Base-by-base conservation (phyloP, 2,113 vertebrate genomes). In the Eptesicus fuscus region DNA sequence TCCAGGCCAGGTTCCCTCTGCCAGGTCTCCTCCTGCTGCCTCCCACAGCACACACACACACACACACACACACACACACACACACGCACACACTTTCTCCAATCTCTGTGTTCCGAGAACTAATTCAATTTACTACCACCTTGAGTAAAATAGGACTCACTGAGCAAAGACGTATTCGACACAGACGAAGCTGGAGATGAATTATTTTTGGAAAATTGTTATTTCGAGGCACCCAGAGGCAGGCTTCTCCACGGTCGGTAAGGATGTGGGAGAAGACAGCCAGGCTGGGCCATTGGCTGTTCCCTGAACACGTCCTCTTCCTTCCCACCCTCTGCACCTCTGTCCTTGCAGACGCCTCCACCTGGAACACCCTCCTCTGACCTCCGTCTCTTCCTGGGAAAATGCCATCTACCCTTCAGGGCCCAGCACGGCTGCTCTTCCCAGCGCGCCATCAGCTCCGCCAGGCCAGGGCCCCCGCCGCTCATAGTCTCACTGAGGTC, bases 261-360 rank as follows among this genome's bases (percentile, higher is more conserved):
- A 92, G 59, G 49, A 5, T 12, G 7, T 10, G 42, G 56, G 35
- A 65, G 49, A 77, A 1, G 17, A 63, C 28, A 35, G 74, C 13
- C 10, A 13, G 9, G 1, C 0, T 12, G 17, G 16, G 42, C 37
- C 22, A 12, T 0, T 42, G 2, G 0, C 12, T 9, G 4, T n/a
- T 51, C 69, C 32, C 16, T 13, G 30, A 22, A 22, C 0, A 7
- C 10, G 22, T 3, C 28, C 35, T n/a, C 10, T 51, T 53, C 65
- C 18, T 7, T 23, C 11, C 3, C 11, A 61, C 30, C 30, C 63
- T 51, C 32, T 23, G 28, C 23, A 28, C 30, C 59, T 88, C 42
- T 9, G 13, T 1, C 5, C 3, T 4, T 23, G 20, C 35, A 63
- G 7, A 37, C n/a, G 6, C 59, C 16, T 59, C 3, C 16, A n/a